Evolutionary conservation across 2,888 invertebrate genomes (phyloP).

Genomic region (Ophion ventricosus): DNA sequence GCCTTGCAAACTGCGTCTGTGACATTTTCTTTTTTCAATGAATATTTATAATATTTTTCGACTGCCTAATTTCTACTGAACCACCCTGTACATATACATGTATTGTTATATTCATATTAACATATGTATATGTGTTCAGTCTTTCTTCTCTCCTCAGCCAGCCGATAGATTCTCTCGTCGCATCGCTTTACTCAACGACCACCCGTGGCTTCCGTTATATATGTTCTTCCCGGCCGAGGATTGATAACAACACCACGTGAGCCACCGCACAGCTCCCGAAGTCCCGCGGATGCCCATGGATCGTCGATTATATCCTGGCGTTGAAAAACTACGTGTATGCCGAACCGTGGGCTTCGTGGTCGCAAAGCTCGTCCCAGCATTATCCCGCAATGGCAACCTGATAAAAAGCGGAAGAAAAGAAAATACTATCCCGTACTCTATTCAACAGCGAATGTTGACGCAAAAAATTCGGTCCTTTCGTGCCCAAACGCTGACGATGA

Average conservation of each 20-base stretch:
- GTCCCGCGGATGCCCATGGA: slow-evolving; percentile 28
- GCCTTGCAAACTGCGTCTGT: too few relatives aligned
- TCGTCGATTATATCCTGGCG: slow-evolving; percentile 59
- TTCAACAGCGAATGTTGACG: background rate
- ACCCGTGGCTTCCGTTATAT: slow-evolving; percentile 58
- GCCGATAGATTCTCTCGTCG: slow-evolving; percentile 38
- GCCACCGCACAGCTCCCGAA: slow-evolving; percentile 42
- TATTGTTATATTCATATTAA: background rate
- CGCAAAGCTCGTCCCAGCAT: slow-evolving; percentile 6
- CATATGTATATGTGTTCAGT: slow-evolving; percentile 23
- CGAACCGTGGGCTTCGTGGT: background rate
- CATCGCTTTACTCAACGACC: slow-evolving; percentile 54
- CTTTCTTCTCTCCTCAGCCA: slow-evolving; percentile 35
- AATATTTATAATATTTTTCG: background rate
- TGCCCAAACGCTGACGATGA: slow-evolving; percentile 15
- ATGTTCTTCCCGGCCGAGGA: slow-evolving; percentile 51
- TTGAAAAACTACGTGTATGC: slow-evolving; percentile 29
- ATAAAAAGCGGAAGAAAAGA: slow-evolving; percentile 18
- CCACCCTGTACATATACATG: background rate
- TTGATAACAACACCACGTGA: slow-evolving; percentile 59
- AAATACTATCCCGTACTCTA: background rate
- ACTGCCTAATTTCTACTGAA: background rate
- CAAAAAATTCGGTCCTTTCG: slow-evolving; percentile 25
- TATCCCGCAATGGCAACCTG: slow-evolving; percentile 13
- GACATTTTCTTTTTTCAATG: too few relatives aligned